phyloP scores from a whole-genome alignment of 1,140 invertebrate species.

The Diorhabda elongata region DNA sequence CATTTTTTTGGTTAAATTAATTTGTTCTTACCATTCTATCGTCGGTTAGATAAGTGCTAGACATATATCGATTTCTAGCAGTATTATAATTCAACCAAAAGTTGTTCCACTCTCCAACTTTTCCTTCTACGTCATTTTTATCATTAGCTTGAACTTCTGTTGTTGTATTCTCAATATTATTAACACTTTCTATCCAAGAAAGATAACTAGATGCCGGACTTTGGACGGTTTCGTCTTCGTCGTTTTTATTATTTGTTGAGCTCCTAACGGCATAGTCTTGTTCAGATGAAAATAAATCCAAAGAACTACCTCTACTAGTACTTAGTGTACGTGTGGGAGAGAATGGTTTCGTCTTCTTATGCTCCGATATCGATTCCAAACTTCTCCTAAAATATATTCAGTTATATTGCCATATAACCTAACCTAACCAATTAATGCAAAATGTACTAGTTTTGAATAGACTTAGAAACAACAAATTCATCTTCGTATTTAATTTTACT shows the following conservation, averaged over 20 bases:
- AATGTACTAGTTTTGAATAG: too few species aligned
- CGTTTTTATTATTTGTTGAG: constrained; percentile 17
- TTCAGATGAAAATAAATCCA: constrained; percentile 37
- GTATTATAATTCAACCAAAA: constrained; percentile 47
- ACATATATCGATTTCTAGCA: constrained; percentile 37
- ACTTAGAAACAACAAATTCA: too few species aligned
- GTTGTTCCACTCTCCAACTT: constrained; percentile 47
- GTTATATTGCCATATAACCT: too few species aligned
- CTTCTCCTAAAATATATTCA: constrained; percentile 34
- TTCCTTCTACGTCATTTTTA: constrained; percentile 37
- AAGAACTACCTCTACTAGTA: constrained; percentile 26
- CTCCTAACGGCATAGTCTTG: constrained; percentile 36
- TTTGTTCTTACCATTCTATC: constrained; percentile 18
- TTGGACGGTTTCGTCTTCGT: constrained; percentile 26
- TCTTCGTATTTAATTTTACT: too few species aligned
- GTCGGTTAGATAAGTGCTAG: constrained; percentile 34
- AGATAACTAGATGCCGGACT: constrained; percentile 41
- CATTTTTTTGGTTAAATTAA: too few species aligned
- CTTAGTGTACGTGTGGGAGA: constrained; percentile 28
- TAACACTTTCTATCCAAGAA: constrained; percentile 45
- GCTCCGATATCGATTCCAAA: constrained; percentile 45
- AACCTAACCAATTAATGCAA: too few species aligned
- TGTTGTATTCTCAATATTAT: constrained; percentile 30
- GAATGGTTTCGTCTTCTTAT: constrained; percentile 38
- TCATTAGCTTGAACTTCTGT: neutral